Evolutionary conservation across 2,888 invertebrate genomes (phyloP).

Genomic region (Mimachlamys varia): DNA sequence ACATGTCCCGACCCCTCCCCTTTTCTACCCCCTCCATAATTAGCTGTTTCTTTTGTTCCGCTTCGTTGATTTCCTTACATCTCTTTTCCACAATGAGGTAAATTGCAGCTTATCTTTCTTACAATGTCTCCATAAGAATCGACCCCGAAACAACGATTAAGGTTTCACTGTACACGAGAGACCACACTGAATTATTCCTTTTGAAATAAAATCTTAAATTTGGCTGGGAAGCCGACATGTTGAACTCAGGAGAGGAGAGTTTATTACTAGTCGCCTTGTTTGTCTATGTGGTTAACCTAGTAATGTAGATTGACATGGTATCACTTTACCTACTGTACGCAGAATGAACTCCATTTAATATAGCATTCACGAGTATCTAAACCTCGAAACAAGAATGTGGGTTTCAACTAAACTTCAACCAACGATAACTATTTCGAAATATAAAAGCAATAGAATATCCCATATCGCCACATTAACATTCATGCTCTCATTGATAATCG

Average conservation of each 20-base stretch:
- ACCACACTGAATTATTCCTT: constrained; percentile 23
- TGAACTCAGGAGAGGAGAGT: background rate
- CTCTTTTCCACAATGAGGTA: background rate
- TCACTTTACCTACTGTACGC: background rate
- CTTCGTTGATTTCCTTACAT: background rate
- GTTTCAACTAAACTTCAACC: no score
- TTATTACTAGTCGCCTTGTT: background rate
- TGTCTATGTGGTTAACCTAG: background rate
- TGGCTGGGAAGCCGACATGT: background rate
- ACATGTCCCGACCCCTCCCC: background rate
- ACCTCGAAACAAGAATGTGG: no score
- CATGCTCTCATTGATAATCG: no score
- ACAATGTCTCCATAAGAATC: background rate
- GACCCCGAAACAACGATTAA: background rate
- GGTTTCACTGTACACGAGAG: background rate
- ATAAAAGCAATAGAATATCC: no score
- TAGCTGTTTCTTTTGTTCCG: constrained; percentile 18
- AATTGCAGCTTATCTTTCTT: background rate
- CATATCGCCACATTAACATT: no score
- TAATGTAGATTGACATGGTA: background rate
- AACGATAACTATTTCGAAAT: no score
- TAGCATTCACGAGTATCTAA: no score
- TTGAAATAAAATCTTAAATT: constrained; percentile 10
- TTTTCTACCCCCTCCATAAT: background rate
- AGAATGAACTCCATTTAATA: no score